phyloP scores from a whole-genome alignment of 2,113 vertebrate genomes.

The Dolichotis patagonum region DNA sequence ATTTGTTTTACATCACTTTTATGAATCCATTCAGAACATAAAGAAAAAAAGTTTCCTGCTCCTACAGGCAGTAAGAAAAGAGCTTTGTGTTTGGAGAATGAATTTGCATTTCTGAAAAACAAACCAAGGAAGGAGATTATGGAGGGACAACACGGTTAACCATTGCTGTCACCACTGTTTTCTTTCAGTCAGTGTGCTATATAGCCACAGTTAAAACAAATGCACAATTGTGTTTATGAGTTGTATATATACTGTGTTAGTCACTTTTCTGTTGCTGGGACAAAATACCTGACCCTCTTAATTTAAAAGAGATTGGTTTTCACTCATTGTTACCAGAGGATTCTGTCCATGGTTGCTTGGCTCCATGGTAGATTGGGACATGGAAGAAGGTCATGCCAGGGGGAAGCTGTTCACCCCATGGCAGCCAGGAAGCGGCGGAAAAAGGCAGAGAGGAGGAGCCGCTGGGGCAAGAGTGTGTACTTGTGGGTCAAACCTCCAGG shows the following conservation, averaged over 20 bases:
- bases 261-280: background rate
- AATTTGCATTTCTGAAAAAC: background rate
- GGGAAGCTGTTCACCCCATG: background rate
- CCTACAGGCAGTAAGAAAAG: background rate
- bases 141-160: background rate
- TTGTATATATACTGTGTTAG: background rate
- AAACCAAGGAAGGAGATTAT: background rate
- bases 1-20: background rate
- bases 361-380: background rate
- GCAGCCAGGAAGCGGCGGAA: background rate
- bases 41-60: background rate
- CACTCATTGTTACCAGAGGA: background rate
- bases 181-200: background rate
- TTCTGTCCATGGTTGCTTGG: background rate
- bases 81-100: background rate
- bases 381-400: background rate
- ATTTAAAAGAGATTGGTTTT: background rate
- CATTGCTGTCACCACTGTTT: background rate
- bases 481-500: background rate
- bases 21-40: background rate
- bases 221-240: background rate
- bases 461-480: background rate
- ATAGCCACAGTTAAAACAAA: background rate
- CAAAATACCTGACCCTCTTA: background rate
- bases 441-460: background rate